Evolutionary conservation across 2,797 vertebrate species (phyloP).

Genomic region (Gadopsis marmoratus): DNA sequence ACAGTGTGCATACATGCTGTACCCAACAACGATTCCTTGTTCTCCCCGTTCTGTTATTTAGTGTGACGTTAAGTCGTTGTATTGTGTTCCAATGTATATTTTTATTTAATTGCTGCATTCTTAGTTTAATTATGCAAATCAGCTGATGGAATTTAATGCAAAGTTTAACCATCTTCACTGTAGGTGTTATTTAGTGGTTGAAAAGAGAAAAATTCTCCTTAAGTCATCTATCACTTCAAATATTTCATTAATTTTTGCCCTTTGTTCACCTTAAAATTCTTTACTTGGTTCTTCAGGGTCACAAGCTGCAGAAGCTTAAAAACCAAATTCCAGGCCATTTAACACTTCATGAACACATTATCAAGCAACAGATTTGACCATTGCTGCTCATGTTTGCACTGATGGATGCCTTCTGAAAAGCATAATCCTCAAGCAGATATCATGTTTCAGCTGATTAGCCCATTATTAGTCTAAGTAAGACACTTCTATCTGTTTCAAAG

Average conservation of each 20-base stretch:
- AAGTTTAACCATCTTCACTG: no score
- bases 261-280: conserved; percentile 13
- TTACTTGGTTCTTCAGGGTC: conserved; percentile 23
- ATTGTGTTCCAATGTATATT: conserved; percentile 43
- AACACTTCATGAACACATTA: conserved; percentile 21
- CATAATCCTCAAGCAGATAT: conserved; percentile 5
- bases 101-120: conserved; percentile 54
- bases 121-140: conserved; percentile 62
- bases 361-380: conserved; percentile 14
- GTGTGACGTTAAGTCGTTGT: conserved; percentile 61
- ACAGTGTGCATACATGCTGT: background rate
- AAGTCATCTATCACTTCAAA: background rate
- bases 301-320: conserved; percentile 15
- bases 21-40: conserved; percentile 9
- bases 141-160: conserved; percentile 31
- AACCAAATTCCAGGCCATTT: conserved; percentile 24
- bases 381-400: conserved; percentile 9
- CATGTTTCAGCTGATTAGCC: conserved; percentile 19
- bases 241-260: conserved; percentile 16
- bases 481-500: background rate
- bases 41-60: conserved; percentile 46
- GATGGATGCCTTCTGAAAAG: background rate
- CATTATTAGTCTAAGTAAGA: conserved; percentile 1
- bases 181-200: no score
- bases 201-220: no score